A percentile compares a stretch with the other conserved stretches of the same genome.
Conservation (phyloP, 2,888 invertebrate species). For the Deilephila porcellus region DNA sequence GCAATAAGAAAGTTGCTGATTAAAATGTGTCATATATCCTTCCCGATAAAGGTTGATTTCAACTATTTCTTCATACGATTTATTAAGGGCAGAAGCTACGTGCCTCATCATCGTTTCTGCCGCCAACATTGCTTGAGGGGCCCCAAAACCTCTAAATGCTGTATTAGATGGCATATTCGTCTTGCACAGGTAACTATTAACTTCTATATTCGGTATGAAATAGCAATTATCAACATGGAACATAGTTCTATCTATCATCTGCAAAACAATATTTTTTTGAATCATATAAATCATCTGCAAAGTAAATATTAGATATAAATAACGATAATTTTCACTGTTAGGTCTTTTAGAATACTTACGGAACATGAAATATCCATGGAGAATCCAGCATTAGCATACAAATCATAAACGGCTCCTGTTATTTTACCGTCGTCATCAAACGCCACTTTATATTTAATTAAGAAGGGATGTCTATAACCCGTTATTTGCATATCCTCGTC, state of each 20-base stretch:
- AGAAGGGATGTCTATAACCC: slow-evolving; percentile 92
- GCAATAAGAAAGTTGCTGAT: slow-evolving; percentile 89
- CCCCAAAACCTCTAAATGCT: slow-evolving; percentile 96
- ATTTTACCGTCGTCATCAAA: slow-evolving; percentile 89
- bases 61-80: slow-evolving; percentile 87
- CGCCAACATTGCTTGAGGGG: slow-evolving; percentile 94
- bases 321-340: not conserved
- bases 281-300: not conserved
- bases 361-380: slow-evolving; percentile 88
- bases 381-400: slow-evolving; percentile 90
- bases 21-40: slow-evolving; percentile 91
- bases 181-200: slow-evolving; percentile 90
- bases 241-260: slow-evolving; percentile 92
- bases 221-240: slow-evolving; percentile 93
- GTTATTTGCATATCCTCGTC: slow-evolving; percentile 94
- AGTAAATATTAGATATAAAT: slow-evolving; percentile 1
- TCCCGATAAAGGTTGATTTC: slow-evolving; percentile 91
- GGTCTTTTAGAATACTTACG: slow-evolving; percentile 66
- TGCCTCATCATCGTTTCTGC: slow-evolving; percentile 91
- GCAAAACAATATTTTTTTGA: slow-evolving; percentile 42
- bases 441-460: slow-evolving; percentile 90
- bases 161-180: slow-evolving; percentile 97
- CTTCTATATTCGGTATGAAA: slow-evolving; percentile 88
- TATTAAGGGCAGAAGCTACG: slow-evolving; percentile 88
- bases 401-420: slow-evolving; percentile 84